A percentile compares a stretch with the other conserved stretches of the same genome.
Evolutionary conservation across 2,888 invertebrate species (phyloP).

Genomic region (Calameuta filiformis): DNA sequence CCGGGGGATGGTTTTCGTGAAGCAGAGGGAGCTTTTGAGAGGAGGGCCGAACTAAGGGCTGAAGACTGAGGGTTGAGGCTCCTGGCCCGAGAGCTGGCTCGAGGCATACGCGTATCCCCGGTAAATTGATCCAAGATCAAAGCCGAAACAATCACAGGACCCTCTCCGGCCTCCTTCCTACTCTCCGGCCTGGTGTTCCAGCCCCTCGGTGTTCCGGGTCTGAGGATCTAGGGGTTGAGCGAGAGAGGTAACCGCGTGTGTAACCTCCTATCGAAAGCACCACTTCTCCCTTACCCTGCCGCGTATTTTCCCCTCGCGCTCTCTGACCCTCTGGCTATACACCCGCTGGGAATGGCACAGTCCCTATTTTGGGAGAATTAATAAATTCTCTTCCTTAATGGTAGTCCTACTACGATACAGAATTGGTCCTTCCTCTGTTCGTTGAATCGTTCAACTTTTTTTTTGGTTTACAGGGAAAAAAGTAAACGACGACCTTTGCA

Average conservation of each 20-base stretch:
- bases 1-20: too few relatives aligned
- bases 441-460: too few relatives aligned
- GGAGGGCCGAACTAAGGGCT: conserved; percentile 1
- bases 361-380: conserved; percentile 33
- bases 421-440: too few relatives aligned
- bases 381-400: conserved; percentile 30
- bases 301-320: background rate
- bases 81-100: conserved; percentile 40
- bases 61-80: background rate
- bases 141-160: conserved; percentile 66
- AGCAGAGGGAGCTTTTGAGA: background rate
- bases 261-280: conserved; percentile 47
- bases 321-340: background rate
- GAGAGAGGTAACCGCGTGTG: conserved; percentile 60
- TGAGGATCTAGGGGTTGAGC: conserved; percentile 28
- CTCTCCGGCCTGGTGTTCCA: conserved; percentile 12
- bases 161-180: conserved; percentile 42
- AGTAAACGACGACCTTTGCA: too few relatives aligned
- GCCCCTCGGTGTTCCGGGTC: conserved; percentile 10
- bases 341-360: conserved; percentile 22
- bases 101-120: conserved; percentile 56
- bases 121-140: conserved; percentile 67
- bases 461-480: too few relatives aligned
- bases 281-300: conserved; percentile 20
- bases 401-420: too few relatives aligned